Base-by-base conservation (phyloP, 2,113 vertebrate genomes). In the Macquaria australasica region DNA sequence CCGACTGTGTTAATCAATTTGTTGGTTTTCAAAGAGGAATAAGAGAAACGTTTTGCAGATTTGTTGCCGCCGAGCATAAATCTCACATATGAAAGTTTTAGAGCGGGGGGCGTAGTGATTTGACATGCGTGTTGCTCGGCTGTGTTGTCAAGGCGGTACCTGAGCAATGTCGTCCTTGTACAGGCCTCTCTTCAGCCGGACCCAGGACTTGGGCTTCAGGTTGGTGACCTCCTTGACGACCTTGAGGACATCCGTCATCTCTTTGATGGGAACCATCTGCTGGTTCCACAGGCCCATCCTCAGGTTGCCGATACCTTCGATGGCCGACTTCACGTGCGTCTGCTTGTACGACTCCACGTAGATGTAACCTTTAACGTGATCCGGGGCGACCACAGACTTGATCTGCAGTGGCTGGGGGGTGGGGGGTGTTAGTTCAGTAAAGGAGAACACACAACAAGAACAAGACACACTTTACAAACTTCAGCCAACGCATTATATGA, bases 201-300 rank as follows among this genome's bases (percentile, higher is more conserved):
- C 98, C 98, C 98, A 99, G 51, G 98, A 97, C 75, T 99, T 99
- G 18, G 98, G 97, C 48, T 99, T 99, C 71, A 99, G 96, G 91
- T 99, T 99, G 79, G 98, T 99, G 60, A 99, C 97, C 90, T 99
- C 98, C 81, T 99, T 99, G 37, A 99, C 98, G 71, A 99, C 98
- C 93, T 99, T 99, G 31, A 99, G 96, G 4, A 99, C 98, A 0
- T 99, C 98, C 0, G 98, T 99, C 98, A 99, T 99, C 90, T 99
- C 98, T 81, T 99, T 99, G 92, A 99, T 99, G 83, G 98, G 98
- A 12, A 99, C 98, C 98, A 99, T 99, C 95, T 99, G 98, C 94
- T 99, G 98, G 95, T 99, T 99, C 98, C 98, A 99, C 93, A 96
- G 98, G 88, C 98, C 98, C 87, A 98, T 97, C 21, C 98, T 94